Conservation (phyloP, 2,888 invertebrate genomes). For the Trachelus troglodyta region DNA sequence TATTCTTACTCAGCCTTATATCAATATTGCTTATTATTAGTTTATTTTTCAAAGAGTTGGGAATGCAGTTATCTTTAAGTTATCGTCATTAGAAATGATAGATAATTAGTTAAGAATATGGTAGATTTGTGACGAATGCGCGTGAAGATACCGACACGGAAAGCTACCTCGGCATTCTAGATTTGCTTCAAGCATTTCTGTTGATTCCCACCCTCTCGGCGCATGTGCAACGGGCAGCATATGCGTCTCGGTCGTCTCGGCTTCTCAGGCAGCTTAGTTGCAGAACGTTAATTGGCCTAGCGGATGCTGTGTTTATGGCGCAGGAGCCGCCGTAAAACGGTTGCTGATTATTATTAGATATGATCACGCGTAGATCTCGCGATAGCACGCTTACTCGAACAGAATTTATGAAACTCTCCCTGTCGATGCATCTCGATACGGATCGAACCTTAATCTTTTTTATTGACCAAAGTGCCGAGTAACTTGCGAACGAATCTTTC, state of each 20-base stretch:
- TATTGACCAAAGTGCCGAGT: background rate
- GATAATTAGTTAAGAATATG: background rate
- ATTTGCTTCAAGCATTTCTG: background rate
- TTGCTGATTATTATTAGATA: slow-evolving; percentile 53
- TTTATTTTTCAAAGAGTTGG: background rate
- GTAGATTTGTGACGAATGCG: background rate
- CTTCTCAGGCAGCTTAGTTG: slow-evolving; percentile 19
- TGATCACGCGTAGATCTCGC: slow-evolving; percentile 44
- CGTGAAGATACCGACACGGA: background rate
- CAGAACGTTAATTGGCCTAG: slow-evolving; percentile 47
- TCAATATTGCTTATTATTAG: background rate
- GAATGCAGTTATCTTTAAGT: background rate
- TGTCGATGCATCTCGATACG: slow-evolving; percentile 11
- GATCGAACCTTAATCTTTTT: background rate
- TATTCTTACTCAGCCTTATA: background rate
- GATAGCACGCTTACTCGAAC: slow-evolving; percentile 30
- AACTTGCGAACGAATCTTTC: background rate
- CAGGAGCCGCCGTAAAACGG: slow-evolving; percentile 42
- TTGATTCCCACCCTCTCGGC: slow-evolving; percentile 17
- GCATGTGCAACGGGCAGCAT: slow-evolving; percentile 8
- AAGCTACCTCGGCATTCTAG: background rate
- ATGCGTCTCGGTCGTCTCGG: slow-evolving; percentile 16
- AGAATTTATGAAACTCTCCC: slow-evolving; percentile 30
- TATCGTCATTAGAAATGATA: background rate
- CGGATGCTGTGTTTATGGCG: slow-evolving; percentile 44